Percentiles rank a stretch among this genome's conserved stretches.
These are phyloP conservation scores for Elymnias hypermnestra DNA, from an alignment of 1,140 invertebrate genomes.

Conservation along the genomic window DNA sequence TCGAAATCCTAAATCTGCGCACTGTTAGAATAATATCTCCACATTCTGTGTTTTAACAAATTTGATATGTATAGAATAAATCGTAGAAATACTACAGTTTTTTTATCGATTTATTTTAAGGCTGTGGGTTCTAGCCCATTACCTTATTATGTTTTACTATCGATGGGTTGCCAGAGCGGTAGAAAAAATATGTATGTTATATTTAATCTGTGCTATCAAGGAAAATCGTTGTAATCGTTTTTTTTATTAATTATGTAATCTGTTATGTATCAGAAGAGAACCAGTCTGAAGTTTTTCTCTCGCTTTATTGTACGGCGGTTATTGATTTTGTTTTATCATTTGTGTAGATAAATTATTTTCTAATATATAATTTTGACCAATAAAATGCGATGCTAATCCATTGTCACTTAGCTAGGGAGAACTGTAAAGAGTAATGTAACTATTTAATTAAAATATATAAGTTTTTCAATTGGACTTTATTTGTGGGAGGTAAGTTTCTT, in stretches of 20 bases:
- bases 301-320: constrained; percentile 13
- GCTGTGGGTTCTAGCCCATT: neutral
- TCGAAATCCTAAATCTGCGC: too few relatives aligned
- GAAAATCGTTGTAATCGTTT: too few relatives aligned
- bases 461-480: too few relatives aligned
- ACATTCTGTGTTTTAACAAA: too few relatives aligned
- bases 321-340: constrained; percentile 51
- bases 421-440: constrained; percentile 74
- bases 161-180: constrained; percentile 15
- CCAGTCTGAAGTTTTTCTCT: too few relatives aligned
- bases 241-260: neutral
- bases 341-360: constrained; percentile 73
- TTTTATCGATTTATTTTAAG: too few relatives aligned
- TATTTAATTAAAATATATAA: constrained; percentile 75
- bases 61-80: too few relatives aligned
- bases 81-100: too few relatives aligned
- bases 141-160: neutral
- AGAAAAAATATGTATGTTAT: neutral
- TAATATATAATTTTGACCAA: constrained; percentile 70
- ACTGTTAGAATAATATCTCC: too few relatives aligned
- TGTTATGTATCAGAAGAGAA: too few relatives aligned
- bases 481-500: too few relatives aligned
- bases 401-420: constrained; percentile 67
- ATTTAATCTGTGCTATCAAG: neutral
- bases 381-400: constrained; percentile 64